These are phyloP conservation scores for Loxodonta africana DNA, from an alignment of 2,113 vertebrate species.

Conservation along the genomic window DNA sequence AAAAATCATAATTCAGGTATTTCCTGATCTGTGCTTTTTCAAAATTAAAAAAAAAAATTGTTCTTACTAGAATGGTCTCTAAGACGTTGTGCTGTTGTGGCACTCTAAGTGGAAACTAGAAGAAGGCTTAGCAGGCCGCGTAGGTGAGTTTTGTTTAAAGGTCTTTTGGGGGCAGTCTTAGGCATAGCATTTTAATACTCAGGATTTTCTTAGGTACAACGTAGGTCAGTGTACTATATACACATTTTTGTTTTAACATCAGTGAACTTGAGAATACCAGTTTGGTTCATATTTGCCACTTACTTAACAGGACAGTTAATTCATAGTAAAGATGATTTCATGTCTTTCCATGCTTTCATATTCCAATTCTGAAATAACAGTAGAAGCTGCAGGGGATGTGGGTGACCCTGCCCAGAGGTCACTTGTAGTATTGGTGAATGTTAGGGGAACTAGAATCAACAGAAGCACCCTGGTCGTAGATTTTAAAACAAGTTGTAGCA, in stretches of 20 bases:
- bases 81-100: slow-evolving; percentile 76
- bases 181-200: not conserved
- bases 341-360: not conserved
- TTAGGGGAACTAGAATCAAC: not conserved
- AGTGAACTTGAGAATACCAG: not conserved
- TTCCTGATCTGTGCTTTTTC: slow-evolving; percentile 59
- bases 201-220: not conserved
- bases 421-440: not conserved
- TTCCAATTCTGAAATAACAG: not conserved
- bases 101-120: slow-evolving; percentile 87
- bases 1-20: slow-evolving; percentile 59
- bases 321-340: not conserved
- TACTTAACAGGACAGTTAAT: not conserved
- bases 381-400: not conserved
- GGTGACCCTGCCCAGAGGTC: not conserved
- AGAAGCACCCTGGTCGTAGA: too few relatives aligned
- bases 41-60: slow-evolving; percentile 29
- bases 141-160: not conserved
- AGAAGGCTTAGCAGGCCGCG: not conserved
- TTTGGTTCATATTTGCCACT: not conserved
- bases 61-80: slow-evolving; percentile 74
- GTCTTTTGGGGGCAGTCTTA: not conserved
- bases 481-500: not conserved
- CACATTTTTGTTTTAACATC: not conserved
- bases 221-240: not conserved